Conservation (phyloP, 2,797 vertebrate genomes). For the Calcarius lapponicus region DNA sequence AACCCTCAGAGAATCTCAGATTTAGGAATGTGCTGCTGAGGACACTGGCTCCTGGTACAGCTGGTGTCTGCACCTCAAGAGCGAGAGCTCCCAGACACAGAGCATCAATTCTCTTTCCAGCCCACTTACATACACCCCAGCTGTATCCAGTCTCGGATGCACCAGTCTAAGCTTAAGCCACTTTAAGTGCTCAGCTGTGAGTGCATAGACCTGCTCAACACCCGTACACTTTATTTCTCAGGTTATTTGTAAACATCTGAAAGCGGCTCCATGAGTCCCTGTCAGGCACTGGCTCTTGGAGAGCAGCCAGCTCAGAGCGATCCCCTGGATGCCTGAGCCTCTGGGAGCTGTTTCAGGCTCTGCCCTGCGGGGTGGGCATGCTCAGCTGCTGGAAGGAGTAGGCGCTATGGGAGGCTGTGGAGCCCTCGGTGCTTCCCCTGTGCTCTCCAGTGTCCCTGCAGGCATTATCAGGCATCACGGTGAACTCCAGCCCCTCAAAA, state of each 20-base stretch:
- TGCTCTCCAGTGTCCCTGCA: not conserved
- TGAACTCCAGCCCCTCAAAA: not conserved
- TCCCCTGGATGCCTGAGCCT: not conserved
- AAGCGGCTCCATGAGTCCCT: not conserved
- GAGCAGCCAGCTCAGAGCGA: rapidly evolving
- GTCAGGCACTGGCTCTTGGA: rapidly evolving
- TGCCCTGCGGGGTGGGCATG: rapidly evolving
- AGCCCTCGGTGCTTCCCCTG: not conserved
- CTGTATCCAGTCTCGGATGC: too few relatives aligned
- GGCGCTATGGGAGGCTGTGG: too few relatives aligned
- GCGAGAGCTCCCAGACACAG: not conserved
- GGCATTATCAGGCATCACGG: not conserved
- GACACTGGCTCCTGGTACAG: not conserved
- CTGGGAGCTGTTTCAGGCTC: not conserved
- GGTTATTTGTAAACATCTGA: not conserved
- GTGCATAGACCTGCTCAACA: not conserved
- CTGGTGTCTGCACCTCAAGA: not conserved
- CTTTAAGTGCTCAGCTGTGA: not conserved
- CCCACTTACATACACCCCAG: rapidly evolving
- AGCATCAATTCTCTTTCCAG: not conserved
- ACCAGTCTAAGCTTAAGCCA: too few relatives aligned
- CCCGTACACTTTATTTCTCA: not conserved
- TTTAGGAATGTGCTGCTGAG: not conserved
- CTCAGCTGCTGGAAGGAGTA: too few relatives aligned
- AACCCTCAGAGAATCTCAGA: too few relatives aligned